Evolutionary conservation across 2,888 invertebrate species (phyloP).

Genomic region (Mimachlamys varia): DNA sequence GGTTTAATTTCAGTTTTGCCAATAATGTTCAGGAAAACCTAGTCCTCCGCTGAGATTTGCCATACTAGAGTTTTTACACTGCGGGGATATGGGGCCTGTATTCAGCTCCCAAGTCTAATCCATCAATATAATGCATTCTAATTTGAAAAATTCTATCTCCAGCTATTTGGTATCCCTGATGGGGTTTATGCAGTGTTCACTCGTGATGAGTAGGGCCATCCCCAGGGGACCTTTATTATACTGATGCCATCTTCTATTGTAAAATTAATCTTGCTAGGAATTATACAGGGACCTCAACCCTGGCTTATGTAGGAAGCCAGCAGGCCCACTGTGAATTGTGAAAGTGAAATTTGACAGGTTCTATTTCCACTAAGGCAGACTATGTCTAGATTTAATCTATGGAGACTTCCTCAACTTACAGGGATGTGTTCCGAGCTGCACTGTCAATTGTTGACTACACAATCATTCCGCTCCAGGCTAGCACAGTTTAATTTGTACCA

Average conservation of each 20-base stretch:
- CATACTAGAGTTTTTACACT: slow-evolving; percentile 3
- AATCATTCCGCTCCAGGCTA: neutral
- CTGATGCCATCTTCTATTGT: slow-evolving; percentile 28
- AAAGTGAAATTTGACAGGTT: slow-evolving; percentile 34
- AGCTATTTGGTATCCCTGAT: slow-evolving; percentile 62
- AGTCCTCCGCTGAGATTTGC: slow-evolving; percentile 18
- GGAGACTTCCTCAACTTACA: slow-evolving; percentile 28
- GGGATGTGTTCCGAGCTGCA: neutral
- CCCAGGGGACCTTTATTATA: slow-evolving; percentile 33
- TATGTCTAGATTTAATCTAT: slow-evolving; percentile 29
- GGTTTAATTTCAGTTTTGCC: slow-evolving; percentile 34
- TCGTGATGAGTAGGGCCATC: neutral
- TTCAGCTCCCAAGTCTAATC: slow-evolving; percentile 66
- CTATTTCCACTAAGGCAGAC: slow-evolving; percentile 36
- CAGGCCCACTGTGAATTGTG: slow-evolving; percentile 26
- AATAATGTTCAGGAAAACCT: slow-evolving; percentile 36
- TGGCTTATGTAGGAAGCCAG: slow-evolving; percentile 31
- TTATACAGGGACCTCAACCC: slow-evolving; percentile 28
- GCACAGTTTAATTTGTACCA: neutral
- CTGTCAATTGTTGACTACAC: slow-evolving; percentile 28
- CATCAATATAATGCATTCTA: slow-evolving; percentile 69
- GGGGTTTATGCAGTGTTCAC: slow-evolving; percentile 47
- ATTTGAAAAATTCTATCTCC: slow-evolving; percentile 64
- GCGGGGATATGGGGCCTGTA: slow-evolving; percentile 19
- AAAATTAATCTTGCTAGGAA: slow-evolving; percentile 33